Percentiles rank a stretch among this genome's conserved stretches.
Conservation (phyloP, 1,140 invertebrate genomes). For the Ceratina calcarata region DNA sequence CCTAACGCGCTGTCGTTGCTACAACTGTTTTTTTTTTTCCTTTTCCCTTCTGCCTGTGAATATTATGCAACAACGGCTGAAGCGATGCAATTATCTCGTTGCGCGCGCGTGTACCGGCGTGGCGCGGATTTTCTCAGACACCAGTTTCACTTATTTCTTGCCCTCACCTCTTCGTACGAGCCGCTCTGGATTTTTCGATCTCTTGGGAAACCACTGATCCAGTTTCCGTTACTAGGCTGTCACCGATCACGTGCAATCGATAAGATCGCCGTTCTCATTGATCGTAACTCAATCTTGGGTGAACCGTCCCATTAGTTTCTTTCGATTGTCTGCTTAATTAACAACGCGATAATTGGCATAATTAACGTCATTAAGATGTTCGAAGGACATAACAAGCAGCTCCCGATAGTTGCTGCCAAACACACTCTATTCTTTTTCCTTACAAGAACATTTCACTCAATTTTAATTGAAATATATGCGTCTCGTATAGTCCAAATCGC, state of each 20-base stretch:
- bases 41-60: background rate
- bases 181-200: constrained; percentile 26
- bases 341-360: background rate
- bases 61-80: constrained; percentile 47
- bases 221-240: constrained; percentile 7
- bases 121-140: constrained; percentile 5
- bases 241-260: background rate
- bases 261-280: too few relatives aligned
- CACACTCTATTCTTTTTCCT: too few relatives aligned
- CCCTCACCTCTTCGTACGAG: background rate
- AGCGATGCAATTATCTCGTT: constrained; percentile 34
- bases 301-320: background rate
- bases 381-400: background rate
- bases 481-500: background rate
- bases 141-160: constrained; percentile 41
- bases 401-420: too few relatives aligned
- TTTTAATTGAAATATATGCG: background rate
- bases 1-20: constrained; percentile 10
- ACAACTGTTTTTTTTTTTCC: background rate
- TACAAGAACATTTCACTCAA: background rate
- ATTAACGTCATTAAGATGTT: constrained; percentile 2
- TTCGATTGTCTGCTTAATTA: background rate
- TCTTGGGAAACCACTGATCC: constrained; percentile 43
- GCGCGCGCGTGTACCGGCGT: constrained; percentile 11
- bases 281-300: background rate